Evolutionary conservation across 2,888 invertebrate genomes (phyloP), one percentile per base, ranked within the genome.

Genomic region (Tortrix viridana): DNA sequence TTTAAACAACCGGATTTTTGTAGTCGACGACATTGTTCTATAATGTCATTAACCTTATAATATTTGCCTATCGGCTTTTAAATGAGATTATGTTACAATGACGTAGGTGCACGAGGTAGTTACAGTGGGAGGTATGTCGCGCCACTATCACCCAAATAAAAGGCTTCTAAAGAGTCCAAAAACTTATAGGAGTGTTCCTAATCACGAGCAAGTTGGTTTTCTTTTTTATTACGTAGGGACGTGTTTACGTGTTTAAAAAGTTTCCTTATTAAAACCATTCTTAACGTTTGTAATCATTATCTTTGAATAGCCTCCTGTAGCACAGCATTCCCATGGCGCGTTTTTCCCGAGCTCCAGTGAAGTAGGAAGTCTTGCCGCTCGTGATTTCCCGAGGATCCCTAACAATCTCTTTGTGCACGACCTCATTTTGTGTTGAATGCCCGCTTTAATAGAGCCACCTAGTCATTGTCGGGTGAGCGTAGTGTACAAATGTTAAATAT

Each of bases 331-430:
- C 46, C 32, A 26, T 22, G 52, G 23, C 37, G 52, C 46, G 44
- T 44, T 55, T 53, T 53, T 55, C 19, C 26, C 57, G 12, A 38
- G 57, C 57, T 52, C 52, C 32, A 53, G 60, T 59, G 37, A 44
- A 55, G 54, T 44, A 22, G 54, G 54, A 43, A 71, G 68, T 69
- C 64, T 72, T 65, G 68, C 72, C 67, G 74, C 72, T 82, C 81
- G 80, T 84, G 84, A 84, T 85, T 79, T 84, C 77, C 80, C 75
- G 79, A 81, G 84, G 81, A 83, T 74, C 74, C 71, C 80, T 85
- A 85, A 86, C 83, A 83, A 84, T 85, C 82, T 81, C 81, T 83
- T 84, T 81, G 82, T 84, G 80, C 81, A 78, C 84, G 87, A 85
- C 86, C 86, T 85, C 85, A 81, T 85, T 86, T 82, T 75, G 77